These are phyloP conservation scores for Ageneiosus marmoratus DNA, from an alignment of 2,113 vertebrate genomes.

Conservation along the genomic window DNA sequence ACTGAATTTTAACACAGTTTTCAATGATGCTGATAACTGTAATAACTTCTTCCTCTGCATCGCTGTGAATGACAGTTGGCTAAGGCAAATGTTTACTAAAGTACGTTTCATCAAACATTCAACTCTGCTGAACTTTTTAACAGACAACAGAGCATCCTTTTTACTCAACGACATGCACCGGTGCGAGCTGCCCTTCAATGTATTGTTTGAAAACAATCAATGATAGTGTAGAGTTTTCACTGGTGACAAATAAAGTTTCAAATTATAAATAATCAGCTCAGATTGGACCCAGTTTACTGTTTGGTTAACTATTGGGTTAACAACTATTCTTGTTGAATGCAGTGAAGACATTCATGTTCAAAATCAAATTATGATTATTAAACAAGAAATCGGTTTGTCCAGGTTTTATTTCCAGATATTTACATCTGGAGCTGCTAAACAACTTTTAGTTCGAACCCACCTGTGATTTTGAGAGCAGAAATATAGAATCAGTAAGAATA, in stretches of 20 bases:
- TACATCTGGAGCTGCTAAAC: too few relatives aligned
- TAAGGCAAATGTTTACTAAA: neutral
- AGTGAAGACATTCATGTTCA: neutral
- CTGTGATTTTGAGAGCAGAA: too few relatives aligned
- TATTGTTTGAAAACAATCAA: neutral
- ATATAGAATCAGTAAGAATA: too few relatives aligned
- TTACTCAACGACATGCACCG: neutral
- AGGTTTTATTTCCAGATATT: too few relatives aligned
- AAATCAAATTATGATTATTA: neutral
- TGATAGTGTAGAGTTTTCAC: neutral
- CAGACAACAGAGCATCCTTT: neutral
- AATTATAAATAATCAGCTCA: neutral
- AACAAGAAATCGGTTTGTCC: neutral
- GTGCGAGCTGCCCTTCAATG: neutral
- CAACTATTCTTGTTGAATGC: neutral
- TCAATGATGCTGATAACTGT: neutral
- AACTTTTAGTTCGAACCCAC: neutral
- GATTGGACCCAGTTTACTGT: neutral
- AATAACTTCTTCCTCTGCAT: neutral
- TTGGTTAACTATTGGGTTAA: neutral
- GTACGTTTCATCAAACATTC: neutral
- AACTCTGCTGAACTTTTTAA: neutral
- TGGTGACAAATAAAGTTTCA: too few relatives aligned
- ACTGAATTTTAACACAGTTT: neutral
- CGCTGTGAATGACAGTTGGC: neutral